These are phyloP conservation scores for Jacana jacana DNA, from an alignment of 2,113 vertebrate genomes.

Conservation along the genomic window DNA sequence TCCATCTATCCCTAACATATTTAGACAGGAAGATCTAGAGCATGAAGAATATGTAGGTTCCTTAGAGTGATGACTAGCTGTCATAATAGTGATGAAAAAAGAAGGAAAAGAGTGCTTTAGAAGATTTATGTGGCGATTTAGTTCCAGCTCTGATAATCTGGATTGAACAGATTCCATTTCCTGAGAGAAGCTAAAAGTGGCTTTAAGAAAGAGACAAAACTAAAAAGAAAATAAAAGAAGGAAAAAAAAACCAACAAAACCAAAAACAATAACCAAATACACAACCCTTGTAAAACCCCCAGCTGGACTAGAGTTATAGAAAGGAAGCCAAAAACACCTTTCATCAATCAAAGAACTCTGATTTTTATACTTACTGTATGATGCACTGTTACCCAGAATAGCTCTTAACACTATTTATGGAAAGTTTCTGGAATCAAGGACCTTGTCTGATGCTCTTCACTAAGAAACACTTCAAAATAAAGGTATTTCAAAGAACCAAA, in stretches of 20 bases:
- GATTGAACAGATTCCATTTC: background rate
- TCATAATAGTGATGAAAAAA: background rate
- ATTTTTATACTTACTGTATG: background rate
- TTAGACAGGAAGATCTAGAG: conserved; percentile 59
- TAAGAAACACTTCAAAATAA: background rate
- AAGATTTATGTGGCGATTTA: background rate
- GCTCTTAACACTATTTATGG: background rate
- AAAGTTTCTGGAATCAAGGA: background rate
- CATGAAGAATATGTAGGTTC: conserved; percentile 44
- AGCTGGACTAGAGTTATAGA: background rate
- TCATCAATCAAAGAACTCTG: background rate
- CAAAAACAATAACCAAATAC: background rate
- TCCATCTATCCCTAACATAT: conserved; percentile 26
- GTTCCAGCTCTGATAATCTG: background rate
- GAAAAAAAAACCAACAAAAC: background rate
- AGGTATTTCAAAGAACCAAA: background rate
- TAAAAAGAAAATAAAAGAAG: background rate
- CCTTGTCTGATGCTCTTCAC: background rate
- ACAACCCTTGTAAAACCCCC: background rate
- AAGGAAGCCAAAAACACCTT: background rate
- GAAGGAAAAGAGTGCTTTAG: background rate
- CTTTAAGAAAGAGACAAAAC: background rate
- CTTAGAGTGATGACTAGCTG: background rate
- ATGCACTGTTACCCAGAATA: background rate
- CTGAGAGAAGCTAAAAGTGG: background rate